Conservation (phyloP, 2,113 vertebrate genomes). For the Oreochromis tanganicae region DNA sequence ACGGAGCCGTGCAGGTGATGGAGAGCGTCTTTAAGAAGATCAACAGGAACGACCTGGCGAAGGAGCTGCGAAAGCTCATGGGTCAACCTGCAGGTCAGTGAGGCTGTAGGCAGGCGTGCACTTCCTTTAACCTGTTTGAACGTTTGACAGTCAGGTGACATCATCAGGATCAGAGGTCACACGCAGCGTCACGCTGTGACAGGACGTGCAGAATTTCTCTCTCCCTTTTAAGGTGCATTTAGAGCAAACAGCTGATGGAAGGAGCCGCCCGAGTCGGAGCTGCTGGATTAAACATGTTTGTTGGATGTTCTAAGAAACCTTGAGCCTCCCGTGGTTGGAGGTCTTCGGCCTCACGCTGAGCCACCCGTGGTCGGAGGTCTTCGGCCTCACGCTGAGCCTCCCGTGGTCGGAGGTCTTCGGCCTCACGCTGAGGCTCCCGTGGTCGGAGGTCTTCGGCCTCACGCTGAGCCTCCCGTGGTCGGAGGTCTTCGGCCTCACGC, state of each 20-base stretch:
- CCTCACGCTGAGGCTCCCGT: rapidly evolving
- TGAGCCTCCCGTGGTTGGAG: neutral
- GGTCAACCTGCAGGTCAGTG: neutral
- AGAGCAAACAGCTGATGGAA: neutral
- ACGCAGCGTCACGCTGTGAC: neutral
- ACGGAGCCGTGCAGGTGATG: neutral
- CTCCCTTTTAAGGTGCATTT: neutral
- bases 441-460: neutral
- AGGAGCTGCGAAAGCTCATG: rapidly evolving
- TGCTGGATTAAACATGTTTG: neutral
- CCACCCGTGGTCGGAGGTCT: too few relatives aligned
- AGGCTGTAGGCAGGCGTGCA: neutral
- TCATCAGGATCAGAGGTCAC: neutral
- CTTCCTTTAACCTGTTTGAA: neutral
- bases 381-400: rapidly evolving
- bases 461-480: neutral
- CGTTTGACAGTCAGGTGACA: neutral
- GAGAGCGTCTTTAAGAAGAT: neutral
- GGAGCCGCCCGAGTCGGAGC: neutral
- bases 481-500: too few relatives aligned
- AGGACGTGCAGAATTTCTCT: neutral
- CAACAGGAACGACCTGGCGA: neutral
- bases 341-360: too few relatives aligned
- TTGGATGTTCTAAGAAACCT: neutral
- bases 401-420: rapidly evolving